Percentiles rank a stretch among this genome's conserved stretches.
These are phyloP conservation scores for Uloborus diversus DNA, from an alignment of 1,140 invertebrate genomes.

Conservation along the genomic window DNA sequence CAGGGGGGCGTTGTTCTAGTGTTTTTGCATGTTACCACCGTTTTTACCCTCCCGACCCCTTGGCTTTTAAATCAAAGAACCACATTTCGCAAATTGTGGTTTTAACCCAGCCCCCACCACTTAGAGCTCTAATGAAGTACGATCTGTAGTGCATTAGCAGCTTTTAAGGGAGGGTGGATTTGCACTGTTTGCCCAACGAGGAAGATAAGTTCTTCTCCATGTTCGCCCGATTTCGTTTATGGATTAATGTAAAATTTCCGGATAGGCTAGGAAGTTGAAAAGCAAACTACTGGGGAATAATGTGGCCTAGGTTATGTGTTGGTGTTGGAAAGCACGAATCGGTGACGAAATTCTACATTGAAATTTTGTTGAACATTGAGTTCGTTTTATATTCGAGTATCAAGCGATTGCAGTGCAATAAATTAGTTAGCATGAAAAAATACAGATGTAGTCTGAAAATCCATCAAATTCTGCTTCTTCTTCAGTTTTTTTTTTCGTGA, in stretches of 20 bases:
- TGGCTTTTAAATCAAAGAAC: slow-evolving; percentile 4
- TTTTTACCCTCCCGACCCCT: not conserved
- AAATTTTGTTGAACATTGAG: too few species aligned
- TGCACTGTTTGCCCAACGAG: not conserved
- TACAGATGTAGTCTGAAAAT: too few species aligned
- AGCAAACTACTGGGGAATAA: too few species aligned
- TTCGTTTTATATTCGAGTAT: too few species aligned
- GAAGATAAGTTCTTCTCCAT: not conserved
- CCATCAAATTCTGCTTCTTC: too few species aligned
- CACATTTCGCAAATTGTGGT: not conserved
- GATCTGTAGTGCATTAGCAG: slow-evolving; percentile 29
- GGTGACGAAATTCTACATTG: too few species aligned
- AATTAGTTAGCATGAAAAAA: too few species aligned
- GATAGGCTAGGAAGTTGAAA: not conserved
- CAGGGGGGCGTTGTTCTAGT: slow-evolving; percentile 3
- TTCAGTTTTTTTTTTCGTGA: too few species aligned
- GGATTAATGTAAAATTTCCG: not conserved
- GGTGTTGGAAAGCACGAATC: too few species aligned
- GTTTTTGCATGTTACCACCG: slow-evolving; percentile 28
- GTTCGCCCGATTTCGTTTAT: not conserved
- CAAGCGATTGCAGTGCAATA: too few species aligned
- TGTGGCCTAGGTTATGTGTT: too few species aligned
- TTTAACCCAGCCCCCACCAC: not conserved
- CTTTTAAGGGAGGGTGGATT: too few species aligned
- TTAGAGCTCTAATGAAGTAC: slow-evolving; percentile 24